Evolutionary conservation across 2,797 vertebrate species (phyloP), one percentile per base, ranked within the genome.

Genomic region (Antrozous pallidus): DNA sequence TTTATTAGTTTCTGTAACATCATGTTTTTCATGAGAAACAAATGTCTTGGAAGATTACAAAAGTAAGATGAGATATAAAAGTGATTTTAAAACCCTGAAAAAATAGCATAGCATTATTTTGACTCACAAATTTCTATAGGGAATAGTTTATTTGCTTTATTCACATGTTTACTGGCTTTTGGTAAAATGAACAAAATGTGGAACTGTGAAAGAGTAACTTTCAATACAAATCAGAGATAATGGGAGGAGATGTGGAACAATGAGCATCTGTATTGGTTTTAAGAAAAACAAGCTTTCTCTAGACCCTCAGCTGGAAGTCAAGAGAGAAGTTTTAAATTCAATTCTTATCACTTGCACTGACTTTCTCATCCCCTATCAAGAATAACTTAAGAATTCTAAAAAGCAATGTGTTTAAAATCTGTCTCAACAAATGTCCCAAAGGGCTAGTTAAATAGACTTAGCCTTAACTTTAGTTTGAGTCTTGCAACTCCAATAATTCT

Each of bases 41-140:
- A 90, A 67, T 94, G 93, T 36, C 89, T 94, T 90, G 31, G 49
- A 95, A 96, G 61, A 84, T 93, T 79, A 70, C 2, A 93, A 91
- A 97, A 94, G 47, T 93, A 67, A 95, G 51, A 9, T 91, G 69
- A 56, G 36, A 28, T 88, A 91, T 93, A 95, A 96, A 88, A 95
- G 65, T 85, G 20, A 91, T 78, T 36, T 88, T 93, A 90, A 92
- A 74, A 17, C 49, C 18, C 33, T 83, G 75, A 74, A 90, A 93
- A 95, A 77, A n/a, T 47, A 92, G 12, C 36, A 80, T 8, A 86
- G 28, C 17, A 73, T 93, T 93, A 67, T 75, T 70, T 81, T 77
- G 56, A 47, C 9, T 88, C 33, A 90, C 79, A 81, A 75, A 69
- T 69, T n/a, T 65, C 33, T 42, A 67, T 31, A 45, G 65, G 79